phyloP scores from a whole-genome alignment of 2,888 invertebrate genomes.

The Sclerodermus sp. region DNA sequence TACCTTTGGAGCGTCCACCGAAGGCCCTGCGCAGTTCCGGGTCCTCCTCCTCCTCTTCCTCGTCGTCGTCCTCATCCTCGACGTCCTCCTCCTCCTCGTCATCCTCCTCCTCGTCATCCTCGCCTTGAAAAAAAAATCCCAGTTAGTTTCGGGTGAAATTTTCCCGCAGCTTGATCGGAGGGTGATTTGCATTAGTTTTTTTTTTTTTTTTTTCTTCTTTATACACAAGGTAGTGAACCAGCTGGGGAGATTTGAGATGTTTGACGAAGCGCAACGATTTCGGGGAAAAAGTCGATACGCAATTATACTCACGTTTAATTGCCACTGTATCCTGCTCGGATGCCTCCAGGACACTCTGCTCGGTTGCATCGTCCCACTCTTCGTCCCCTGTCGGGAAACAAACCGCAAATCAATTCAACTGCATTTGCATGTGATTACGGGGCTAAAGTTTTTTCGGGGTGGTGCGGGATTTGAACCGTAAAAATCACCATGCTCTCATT shows the following conservation, averaged over 20 bases:
- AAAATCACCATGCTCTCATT: too few relatives aligned
- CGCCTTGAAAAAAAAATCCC: slow-evolving; percentile 3
- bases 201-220: too few relatives aligned
- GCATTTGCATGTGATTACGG: background rate
- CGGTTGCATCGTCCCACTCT: slow-evolving; percentile 48
- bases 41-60: slow-evolving; percentile 43
- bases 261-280: too few relatives aligned
- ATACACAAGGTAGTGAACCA: too few relatives aligned
- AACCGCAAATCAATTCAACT: slow-evolving; percentile 6
- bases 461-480: too few relatives aligned
- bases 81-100: background rate
- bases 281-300: background rate
- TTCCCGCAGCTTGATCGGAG: too few relatives aligned
- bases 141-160: background rate
- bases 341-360: slow-evolving; percentile 41
- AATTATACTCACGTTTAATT: slow-evolving; percentile 41
- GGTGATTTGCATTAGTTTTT: too few relatives aligned
- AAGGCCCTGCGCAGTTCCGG: slow-evolving; percentile 45
- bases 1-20: slow-evolving; percentile 44
- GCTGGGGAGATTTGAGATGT: too few relatives aligned
- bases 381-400: slow-evolving; percentile 45
- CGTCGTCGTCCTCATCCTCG: slow-evolving; percentile 36
- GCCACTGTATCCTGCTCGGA: slow-evolving; percentile 41
- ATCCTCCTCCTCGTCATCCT: slow-evolving; percentile 1
- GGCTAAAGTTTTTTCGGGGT: too few relatives aligned